Evolutionary conservation across 2,888 invertebrate species (phyloP), one percentile per base, ranked within the genome.

Genomic region (Operophtera brumata): DNA sequence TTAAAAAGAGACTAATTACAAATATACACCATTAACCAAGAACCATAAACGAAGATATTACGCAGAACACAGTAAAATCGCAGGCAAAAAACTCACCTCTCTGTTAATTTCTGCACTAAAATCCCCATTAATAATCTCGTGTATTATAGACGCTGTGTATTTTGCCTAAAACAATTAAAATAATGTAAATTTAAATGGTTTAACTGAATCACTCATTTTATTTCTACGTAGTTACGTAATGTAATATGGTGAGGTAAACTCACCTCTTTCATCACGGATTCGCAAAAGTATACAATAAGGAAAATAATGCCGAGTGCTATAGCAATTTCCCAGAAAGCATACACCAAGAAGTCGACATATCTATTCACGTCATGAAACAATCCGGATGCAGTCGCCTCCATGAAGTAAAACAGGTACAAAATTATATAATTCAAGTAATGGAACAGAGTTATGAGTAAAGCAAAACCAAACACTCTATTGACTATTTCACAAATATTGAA

Each of bases 351-450:
- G 28, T 75, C 63, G 0, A 75, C 49, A 47, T 82, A 86, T 61
- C 66, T 74, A 4, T 65, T 61, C 8, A 73, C 40, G 43, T 86
- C 79, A 7, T 77, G 75, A 30, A 81, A 83, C 45, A 85, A 64
- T 0, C 84, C 80, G 0, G 77, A 70, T 0, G 84, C 82, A 0
- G 83, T 84, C 4, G 84, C 86, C 58, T 86, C 86, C 85, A 86
- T 83, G 34, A 86, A 80, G 59, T 86, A 86, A 60, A 83, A 86
- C 55, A 80, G 66, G 50, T 84, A 78, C 37, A 86, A 54, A 25
- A 81, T 69, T 7, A 81, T 71, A 10, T 70, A 67, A 9, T 71
- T 57, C 0, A 80, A 58, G 37, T 68, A 73, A 8, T 75, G 36
- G 0, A 74, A 36, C 62, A 80, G 66, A 0, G 75, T 82, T n/a